phyloP scores from a whole-genome alignment of 1,140 invertebrate genomes.

The Diachasmimorpha longicaudata region DNA sequence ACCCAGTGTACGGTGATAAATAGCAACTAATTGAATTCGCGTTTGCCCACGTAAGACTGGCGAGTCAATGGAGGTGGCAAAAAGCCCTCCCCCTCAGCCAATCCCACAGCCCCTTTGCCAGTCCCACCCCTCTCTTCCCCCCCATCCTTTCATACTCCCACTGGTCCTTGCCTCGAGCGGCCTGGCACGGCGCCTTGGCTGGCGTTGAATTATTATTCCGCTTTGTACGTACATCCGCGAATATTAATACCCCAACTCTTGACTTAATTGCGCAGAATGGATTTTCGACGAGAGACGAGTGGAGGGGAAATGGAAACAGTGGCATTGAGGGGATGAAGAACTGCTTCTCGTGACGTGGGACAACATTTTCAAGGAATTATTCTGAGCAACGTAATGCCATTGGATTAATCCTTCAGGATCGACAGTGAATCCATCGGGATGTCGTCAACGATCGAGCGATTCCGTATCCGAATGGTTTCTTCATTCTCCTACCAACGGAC shows the following conservation, averaged over 20 bases:
- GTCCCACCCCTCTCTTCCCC: neutral
- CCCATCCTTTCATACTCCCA: neutral
- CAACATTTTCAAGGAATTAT: too few species aligned
- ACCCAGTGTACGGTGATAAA: constrained; percentile 40
- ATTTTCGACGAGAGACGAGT: constrained; percentile 35
- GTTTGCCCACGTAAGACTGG: constrained; percentile 44
- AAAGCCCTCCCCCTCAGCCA: neutral
- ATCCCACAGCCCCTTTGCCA: constrained; percentile 1
- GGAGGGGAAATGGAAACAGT: neutral
- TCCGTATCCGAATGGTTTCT: neutral
- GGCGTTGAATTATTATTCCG: constrained; percentile 56
- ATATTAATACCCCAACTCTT: constrained; percentile 58
- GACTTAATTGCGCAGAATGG: constrained; percentile 57
- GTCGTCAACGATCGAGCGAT: neutral
- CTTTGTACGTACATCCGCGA: constrained; percentile 55
- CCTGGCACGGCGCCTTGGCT: constrained; percentile 32
- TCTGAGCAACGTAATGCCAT: neutral
- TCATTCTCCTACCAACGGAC: neutral
- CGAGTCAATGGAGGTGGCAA: neutral
- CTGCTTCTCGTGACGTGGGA: too few species aligned
- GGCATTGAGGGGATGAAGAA: neutral
- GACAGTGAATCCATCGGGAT: neutral
- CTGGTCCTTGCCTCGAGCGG: constrained; percentile 19
- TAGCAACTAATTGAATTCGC: constrained; percentile 55
- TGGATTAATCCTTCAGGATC: neutral